Base-by-base conservation (phyloP, 1,140 invertebrate species). In the Nasonia vitripennis region DNA sequence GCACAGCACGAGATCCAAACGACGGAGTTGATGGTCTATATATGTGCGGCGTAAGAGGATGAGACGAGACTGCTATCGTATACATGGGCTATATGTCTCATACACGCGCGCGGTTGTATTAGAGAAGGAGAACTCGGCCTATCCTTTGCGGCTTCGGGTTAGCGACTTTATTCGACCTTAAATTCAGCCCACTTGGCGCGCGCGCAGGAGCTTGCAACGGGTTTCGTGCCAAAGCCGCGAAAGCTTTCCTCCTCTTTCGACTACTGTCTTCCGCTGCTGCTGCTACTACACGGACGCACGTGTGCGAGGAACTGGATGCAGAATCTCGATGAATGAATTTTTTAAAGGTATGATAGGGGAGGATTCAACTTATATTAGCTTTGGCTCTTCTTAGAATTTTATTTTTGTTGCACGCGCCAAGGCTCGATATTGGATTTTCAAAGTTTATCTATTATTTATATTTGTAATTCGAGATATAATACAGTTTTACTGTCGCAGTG, bases 101-200 rank as follows among this genome's bases (percentile, higher is more conserved):
- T 37, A 68, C 78, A 37, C 3, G 2, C 9, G 2, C 9, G 11
- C 27, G 12, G 27, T 17, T 14, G 68, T 79, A 81, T 80, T n/a
- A 62, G 17, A 71, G 23, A 41, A 45, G 37, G 77, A 48, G 34
- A 41, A 12, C n/a, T 3, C 17, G 62, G 82, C 48, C 71, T 55
- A 79, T 79, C 75, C 62, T 84, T 84, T 79, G 79, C 70, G 67
- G 41, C 31, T 78, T 78, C 74, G 70, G 48, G 78, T 75, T 85
- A 85, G 83, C 62, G 81, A 88, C 87, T 88, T 88, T 87, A 88
- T 88, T 87, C 84, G 84, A 81, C 77, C 86, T 87, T 87, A 88
- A 87, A 87, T 88, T 87, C 88, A 81, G 75, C 86, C 87, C 83
- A 87, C 86, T 87, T 87, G 87, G 87, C 87, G 55, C 70, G 48